Conservation (phyloP, 2,797 vertebrate species). For the Eleutherodactylus coqui region DNA sequence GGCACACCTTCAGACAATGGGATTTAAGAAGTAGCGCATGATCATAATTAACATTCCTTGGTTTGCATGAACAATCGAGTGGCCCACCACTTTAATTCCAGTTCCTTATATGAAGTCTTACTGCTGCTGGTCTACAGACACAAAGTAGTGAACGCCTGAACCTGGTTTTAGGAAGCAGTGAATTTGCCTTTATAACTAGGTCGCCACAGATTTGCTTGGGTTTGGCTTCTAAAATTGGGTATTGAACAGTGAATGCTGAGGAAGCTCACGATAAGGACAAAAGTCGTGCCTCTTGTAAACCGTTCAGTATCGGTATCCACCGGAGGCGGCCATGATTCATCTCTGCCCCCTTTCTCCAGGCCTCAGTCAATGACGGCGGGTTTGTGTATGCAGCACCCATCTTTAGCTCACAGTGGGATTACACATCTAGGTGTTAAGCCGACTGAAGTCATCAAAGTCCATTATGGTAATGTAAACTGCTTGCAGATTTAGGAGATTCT, state of each 20-base stretch:
- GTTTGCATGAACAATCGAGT: too few relatives aligned
- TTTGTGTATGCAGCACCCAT: not conserved
- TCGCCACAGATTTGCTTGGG: not conserved
- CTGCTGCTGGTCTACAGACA: not conserved
- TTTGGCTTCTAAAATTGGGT: not conserved
- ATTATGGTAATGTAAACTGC: not conserved
- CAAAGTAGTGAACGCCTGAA: not conserved
- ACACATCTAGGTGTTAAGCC: conserved; percentile 18
- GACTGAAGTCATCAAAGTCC: conserved; percentile 17
- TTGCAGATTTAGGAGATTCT: not conserved
- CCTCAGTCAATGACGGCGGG: not conserved
- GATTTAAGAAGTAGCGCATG: too few relatives aligned
- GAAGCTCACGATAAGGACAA: not conserved
- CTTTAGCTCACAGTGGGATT: conserved; percentile 13
- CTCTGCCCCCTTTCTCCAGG: not conserved
- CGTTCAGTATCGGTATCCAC: not conserved
- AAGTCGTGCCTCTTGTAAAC: too few relatives aligned
- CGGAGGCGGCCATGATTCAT: not conserved
- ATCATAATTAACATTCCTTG: too few relatives aligned
- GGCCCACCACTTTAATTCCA: too few relatives aligned
- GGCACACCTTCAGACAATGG: too few relatives aligned
- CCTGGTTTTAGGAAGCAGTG: not conserved
- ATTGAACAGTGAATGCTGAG: not conserved
- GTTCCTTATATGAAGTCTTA: too few relatives aligned
- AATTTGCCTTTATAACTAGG: not conserved